Evolutionary conservation across 1,140 invertebrate genomes (phyloP), one percentile per base, ranked within the genome.

Genomic region (Nasonia giraulti): DNA sequence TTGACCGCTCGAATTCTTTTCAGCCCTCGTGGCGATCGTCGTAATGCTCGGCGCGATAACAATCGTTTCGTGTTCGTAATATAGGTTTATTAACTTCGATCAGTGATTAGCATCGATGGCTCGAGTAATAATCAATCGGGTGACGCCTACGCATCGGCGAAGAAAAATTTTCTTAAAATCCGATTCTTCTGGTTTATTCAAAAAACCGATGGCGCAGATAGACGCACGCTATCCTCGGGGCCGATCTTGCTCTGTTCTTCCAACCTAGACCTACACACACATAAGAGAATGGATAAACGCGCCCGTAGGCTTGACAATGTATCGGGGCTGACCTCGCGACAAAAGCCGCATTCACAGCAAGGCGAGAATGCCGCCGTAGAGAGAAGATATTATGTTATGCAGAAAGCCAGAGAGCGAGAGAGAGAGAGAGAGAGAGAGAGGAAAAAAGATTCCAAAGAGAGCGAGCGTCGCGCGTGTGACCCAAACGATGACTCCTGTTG

Each of bases 311-410:
- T 37, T 37, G 33, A 44, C 73, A 44, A 76, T 78, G 62, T 78
- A 71, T 83, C 37, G 62, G 66, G 62, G 66, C 77, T 77, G 40
- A 77, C 82, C 75, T 77, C 75, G 75, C 82, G 75, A 83, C 82
- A 83, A 83, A 78, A 83, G 74, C 17, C 10, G 62, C 1, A 23
- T 23, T 69, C 27, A 84, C 27, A 80, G 8, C 50, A n/a, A 44
- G 20, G 31, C 17, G 69, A 78, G 76, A 44, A 37, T 33, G 69
- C 14, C 11, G 33, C 33, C 33, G 27, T 27, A 37, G 33, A 37
- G 33, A 73, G 69, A 31, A 33, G 27, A 33, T 73, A 73, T 71
- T 71, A 71, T 73, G 10, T 44, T 44, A 44, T 44, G 40, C 40
- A 44, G 40, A 44, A 44, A 7, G 40, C 7, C 8, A 10, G 40